Base-by-base conservation (phyloP, 2,797 vertebrate species). In the Spondyliosoma cantharus region DNA sequence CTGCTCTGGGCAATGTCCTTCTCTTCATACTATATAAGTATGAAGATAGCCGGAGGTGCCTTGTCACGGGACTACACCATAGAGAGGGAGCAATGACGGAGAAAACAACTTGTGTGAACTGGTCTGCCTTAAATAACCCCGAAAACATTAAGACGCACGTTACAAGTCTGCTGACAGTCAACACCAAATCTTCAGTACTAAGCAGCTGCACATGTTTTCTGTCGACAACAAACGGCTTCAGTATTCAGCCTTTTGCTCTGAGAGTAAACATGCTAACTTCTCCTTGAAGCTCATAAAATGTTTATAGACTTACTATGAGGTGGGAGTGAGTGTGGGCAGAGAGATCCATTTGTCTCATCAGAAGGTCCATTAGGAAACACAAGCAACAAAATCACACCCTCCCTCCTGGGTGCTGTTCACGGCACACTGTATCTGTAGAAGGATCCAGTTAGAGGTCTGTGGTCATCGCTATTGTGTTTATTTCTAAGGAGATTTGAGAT, bases 261-360 rank as follows among this genome's bases (percentile, higher is more conserved):
- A 70, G 62, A 81, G 62, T 48, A 82, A 78, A 76, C 22, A 63
- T 22, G 37, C 60, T 2, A 52, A 76, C 60, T 61, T 84, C 69
- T 78, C 58, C 50, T 77, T 46, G 25, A 82, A 58, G 74, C 56
- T 83, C 59, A 78, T 85, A 85, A 88, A 87, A 85, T 14, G 16
- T 80, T 90, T 79, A 86, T 89, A 32, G 74, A 77, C 59, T 56
- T 60, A 56, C 22, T 54, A 12, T 62, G 70, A 76, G 43, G 58
- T 48, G 49, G 83, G 13, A 53, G 29, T 81, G 56, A 83, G 66
- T 13, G 27, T 24, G 2, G 63, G 71, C 13, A 57, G 22, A 53
- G 16, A 58, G 49, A 61, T 71, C 43, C 46, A 78, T 81, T 74
- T 50, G 60, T 74, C 78, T 79, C 7, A 24, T 71, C 58, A 78